Percentiles rank a stretch among this genome's conserved stretches.
These are phyloP conservation scores for Ceryle rudis DNA, from an alignment of 2,797 vertebrate species.

Conservation along the genomic window DNA sequence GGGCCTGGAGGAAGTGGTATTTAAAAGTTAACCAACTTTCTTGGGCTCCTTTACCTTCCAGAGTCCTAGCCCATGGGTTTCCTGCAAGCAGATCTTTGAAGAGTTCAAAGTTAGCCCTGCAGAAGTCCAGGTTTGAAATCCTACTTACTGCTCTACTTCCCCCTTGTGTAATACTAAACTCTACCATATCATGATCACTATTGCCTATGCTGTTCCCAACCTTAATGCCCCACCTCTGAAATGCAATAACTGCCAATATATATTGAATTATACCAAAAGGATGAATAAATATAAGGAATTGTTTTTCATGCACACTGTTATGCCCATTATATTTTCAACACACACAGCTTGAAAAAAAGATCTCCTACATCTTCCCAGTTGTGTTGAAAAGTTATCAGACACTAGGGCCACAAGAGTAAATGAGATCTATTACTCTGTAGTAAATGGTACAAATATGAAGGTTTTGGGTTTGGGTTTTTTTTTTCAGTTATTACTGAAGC, in stretches of 20 bases:
- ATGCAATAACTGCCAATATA: neutral
- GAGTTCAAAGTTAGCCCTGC: too few species aligned
- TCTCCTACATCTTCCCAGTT: fast-evolving
- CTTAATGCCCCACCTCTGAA: neutral
- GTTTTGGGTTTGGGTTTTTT: too few species aligned
- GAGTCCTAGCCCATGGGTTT: too few species aligned
- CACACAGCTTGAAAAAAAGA: neutral
- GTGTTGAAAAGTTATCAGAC: neutral
- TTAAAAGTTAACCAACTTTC: too few species aligned
- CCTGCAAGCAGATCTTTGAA: too few species aligned
- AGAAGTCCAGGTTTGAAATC: too few species aligned
- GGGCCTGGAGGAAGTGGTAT: too few species aligned
- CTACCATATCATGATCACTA: too few species aligned
- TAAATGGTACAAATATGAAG: neutral
- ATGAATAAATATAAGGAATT: neutral
- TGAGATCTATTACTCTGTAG: neutral
- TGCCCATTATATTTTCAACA: neutral
- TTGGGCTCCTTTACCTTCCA: too few species aligned
- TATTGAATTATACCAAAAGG: neutral
- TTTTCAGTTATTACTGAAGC: neutral
- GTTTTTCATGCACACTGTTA: neutral
- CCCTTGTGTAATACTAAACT: too few species aligned
- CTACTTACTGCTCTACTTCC: too few species aligned
- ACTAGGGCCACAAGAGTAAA: neutral
- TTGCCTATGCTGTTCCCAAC: too few species aligned